Percentiles rank a stretch among this genome's conserved stretches.
phyloP scores from a whole-genome alignment of 2,797 vertebrate genomes.

The Lycodopsis pacificus region DNA sequence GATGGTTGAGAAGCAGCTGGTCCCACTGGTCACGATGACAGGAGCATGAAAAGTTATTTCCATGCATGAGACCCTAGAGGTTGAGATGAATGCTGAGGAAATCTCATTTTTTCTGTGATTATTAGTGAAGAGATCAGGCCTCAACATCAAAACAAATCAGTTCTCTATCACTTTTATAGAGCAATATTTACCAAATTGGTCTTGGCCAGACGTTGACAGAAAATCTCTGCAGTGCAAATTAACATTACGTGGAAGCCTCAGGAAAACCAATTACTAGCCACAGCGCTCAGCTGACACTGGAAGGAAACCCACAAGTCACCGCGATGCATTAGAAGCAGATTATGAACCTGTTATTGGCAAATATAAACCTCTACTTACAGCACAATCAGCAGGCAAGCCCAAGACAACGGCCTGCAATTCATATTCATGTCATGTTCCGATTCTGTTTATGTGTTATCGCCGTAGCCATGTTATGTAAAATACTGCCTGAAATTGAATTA shows the following conservation, averaged over 20 bases:
- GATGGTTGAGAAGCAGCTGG: slow-evolving; percentile 72
- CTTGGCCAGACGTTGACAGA: slow-evolving; percentile 27
- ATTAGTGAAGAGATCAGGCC: not conserved
- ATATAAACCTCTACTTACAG: slow-evolving; percentile 49
- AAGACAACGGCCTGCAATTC: slow-evolving; percentile 26
- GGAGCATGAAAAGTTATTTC: slow-evolving; percentile 62
- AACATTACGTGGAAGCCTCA: slow-evolving; percentile 18
- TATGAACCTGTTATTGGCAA: slow-evolving; percentile 50
- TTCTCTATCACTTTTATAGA: not conserved
- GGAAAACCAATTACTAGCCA: slow-evolving; percentile 55
- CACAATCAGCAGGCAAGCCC: slow-evolving; percentile 29
- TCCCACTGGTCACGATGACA: slow-evolving; percentile 38
- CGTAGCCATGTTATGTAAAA: slow-evolving; percentile 12
- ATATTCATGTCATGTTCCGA: slow-evolving; percentile 32
- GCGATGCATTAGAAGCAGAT: slow-evolving; percentile 53
- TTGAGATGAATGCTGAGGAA: not conserved
- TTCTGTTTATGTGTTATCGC: slow-evolving; percentile 33
- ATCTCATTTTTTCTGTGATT: not conserved
- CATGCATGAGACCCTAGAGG: slow-evolving; percentile 12
- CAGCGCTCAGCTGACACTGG: slow-evolving; percentile 36
- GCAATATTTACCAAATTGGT: slow-evolving; percentile 29
- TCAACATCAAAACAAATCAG: slow-evolving; percentile 26
- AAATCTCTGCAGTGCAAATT: slow-evolving; percentile 45
- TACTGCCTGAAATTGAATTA: slow-evolving; percentile 41
- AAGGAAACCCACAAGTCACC: slow-evolving; percentile 52